A percentile compares a stretch with the other conserved stretches of the same genome.
phyloP scores from a whole-genome alignment of 1,140 invertebrate species.

The Oncopodura yosiiana region DNA sequence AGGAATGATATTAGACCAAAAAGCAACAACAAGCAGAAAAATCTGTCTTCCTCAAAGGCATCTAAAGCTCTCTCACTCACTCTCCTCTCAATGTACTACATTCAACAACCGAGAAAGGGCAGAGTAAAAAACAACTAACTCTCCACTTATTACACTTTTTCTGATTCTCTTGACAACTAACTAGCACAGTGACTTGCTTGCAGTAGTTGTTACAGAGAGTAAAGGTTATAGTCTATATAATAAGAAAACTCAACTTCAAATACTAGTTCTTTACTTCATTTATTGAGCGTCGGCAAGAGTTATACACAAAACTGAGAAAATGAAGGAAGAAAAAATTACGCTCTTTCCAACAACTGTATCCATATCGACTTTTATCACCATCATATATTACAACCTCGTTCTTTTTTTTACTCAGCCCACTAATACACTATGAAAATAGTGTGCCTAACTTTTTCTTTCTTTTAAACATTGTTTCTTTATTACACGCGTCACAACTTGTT shows the following conservation, averaged over 20 bases:
- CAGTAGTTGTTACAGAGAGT: too few species aligned
- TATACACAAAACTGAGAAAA: too few species aligned
- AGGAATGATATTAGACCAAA: too few species aligned
- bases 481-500: neutral
- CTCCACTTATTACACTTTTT: too few species aligned
- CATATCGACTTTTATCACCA: constrained; percentile 24
- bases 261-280: neutral
- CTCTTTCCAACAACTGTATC: constrained; percentile 10
- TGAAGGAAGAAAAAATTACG: neutral
- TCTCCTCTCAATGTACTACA: too few species aligned
- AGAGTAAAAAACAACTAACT: too few species aligned
- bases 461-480: neutral
- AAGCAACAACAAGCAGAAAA: too few species aligned
- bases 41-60: too few species aligned
- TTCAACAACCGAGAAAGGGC: too few species aligned
- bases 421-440: constrained; percentile 1
- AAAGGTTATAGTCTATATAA: neutral
- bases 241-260: neutral
- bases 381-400: constrained; percentile 19
- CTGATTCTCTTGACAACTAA: too few species aligned
- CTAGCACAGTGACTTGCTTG: too few species aligned
- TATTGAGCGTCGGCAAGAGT: constrained; percentile 4
- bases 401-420: constrained; percentile 1
- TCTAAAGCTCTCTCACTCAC: too few species aligned
- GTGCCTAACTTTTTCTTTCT: neutral